phyloP scores from a whole-genome alignment of 2,797 vertebrate genomes.

The Harpagifer antarcticus region DNA sequence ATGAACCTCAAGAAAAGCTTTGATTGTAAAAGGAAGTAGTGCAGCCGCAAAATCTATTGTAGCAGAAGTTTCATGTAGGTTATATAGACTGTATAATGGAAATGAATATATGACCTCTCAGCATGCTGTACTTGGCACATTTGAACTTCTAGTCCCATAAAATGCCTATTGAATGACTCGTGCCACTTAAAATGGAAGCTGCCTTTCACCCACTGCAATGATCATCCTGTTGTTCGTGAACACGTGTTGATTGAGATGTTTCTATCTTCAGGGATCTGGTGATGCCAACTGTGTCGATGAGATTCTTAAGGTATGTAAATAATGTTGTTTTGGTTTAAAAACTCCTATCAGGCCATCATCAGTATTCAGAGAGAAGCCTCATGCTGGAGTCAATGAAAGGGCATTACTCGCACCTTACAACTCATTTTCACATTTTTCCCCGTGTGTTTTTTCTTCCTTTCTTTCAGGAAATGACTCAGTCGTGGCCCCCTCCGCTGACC shows the following conservation, averaged over 20 bases:
- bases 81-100: constrained; percentile 19
- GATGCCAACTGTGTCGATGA: constrained; percentile 98
- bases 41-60: not conserved
- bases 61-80: not conserved
- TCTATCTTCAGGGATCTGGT: constrained; percentile 89
- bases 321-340: not conserved
- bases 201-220: constrained; percentile 45
- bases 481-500: constrained; percentile 98
- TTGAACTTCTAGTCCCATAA: constrained; percentile 35
- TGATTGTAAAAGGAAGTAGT: too few species aligned
- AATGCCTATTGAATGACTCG: constrained; percentile 54
- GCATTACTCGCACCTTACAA: constrained; percentile 28
- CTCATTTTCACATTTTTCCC: constrained; percentile 38
- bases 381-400: not conserved
- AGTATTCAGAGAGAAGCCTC: constrained; percentile 6
- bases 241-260: constrained; percentile 50
- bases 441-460: constrained; percentile 7
- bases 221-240: constrained; percentile 31
- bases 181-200: constrained; percentile 49
- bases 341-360: not conserved
- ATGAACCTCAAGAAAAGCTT: too few species aligned
- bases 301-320: constrained; percentile 94
- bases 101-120: constrained; percentile 33
- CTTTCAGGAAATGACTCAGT: constrained; percentile 98
- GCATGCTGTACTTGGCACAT: constrained; percentile 16